Evolutionary conservation across 37 sponge, comb jelly and placozoan genomes (phyloP).

Genomic region (Lycopodina hypogea): DNA sequence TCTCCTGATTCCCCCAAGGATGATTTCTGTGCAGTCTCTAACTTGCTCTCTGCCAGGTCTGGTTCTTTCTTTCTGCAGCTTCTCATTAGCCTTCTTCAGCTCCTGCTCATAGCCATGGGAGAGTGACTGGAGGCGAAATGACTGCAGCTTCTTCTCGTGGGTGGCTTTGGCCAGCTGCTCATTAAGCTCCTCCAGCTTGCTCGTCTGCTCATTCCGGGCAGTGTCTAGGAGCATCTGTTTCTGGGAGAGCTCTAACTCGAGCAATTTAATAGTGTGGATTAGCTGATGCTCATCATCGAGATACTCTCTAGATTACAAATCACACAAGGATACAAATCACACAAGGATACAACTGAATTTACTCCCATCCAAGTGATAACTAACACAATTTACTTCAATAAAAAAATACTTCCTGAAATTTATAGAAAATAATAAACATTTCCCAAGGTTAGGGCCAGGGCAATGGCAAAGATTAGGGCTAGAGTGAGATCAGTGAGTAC

Average conservation of each 20-base stretch:
- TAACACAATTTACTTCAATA: background rate
- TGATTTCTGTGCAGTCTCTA: background rate
- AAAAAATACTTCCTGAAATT: too few relatives aligned
- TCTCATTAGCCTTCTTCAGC: conserved; percentile 1
- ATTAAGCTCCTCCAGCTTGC: conserved; percentile 59
- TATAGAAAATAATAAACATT: too few relatives aligned
- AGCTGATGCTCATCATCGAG: conserved; percentile 64
- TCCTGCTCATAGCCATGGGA: conserved; percentile 48
- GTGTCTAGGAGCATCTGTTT: conserved; percentile 71
- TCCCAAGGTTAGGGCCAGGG: too few relatives aligned
- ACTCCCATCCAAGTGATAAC: background rate
- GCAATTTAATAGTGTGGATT: conserved; percentile 64
- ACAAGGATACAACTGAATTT: background rate
- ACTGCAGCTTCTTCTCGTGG: conserved; percentile 65
- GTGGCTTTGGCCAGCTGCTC: conserved; percentile 63
- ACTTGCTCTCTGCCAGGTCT: background rate
- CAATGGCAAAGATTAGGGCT: too few relatives aligned
- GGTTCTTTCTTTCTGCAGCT: background rate
- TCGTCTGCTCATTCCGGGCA: conserved; percentile 52
- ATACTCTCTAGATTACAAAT: conserved; percentile 33
- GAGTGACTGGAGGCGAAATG: conserved; percentile 42
- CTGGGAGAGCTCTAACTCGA: conserved; percentile 82
- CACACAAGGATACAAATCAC: background rate
- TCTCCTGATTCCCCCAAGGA: background rate
- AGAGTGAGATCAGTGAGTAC: too few relatives aligned